A percentile compares a stretch with the other conserved stretches of the same genome.
These are phyloP conservation scores for Numida meleagris DNA, from an alignment of 2,113 vertebrate genomes.

Conservation along the genomic window DNA sequence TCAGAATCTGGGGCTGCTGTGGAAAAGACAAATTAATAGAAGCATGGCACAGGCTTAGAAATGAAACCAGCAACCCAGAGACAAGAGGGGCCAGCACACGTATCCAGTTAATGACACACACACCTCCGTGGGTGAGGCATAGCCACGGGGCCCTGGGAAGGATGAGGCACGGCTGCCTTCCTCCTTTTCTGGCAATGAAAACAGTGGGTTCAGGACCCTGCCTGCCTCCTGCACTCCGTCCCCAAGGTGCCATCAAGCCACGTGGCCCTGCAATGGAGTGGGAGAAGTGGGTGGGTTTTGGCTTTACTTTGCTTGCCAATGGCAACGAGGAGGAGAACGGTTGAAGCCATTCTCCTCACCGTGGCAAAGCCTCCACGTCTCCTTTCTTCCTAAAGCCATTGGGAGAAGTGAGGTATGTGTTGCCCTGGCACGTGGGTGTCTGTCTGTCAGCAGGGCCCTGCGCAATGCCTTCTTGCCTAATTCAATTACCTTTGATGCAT, in stretches of 20 bases:
- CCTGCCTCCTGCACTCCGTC: not conserved
- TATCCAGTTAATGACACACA: not conserved
- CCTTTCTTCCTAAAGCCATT: not conserved
- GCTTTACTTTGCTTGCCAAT: rapidly evolving
- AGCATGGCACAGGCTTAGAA: not conserved
- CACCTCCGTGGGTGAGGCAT: not conserved
- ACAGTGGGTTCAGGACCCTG: rapidly evolving
- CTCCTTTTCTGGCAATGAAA: not conserved
- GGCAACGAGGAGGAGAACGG: rapidly evolving
- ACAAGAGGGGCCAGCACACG: not conserved
- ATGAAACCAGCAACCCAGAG: not conserved
- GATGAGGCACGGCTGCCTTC: conserved; percentile 11
- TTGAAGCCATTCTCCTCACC: not conserved
- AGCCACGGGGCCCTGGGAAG: not conserved
- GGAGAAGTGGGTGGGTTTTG: rapidly evolving
- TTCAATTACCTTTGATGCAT: not conserved
- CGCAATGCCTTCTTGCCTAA: not conserved
- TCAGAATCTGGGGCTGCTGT: not conserved
- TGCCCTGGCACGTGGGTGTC: conserved; percentile 20
- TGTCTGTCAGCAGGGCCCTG: not conserved
- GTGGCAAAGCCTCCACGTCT: rapidly evolving
- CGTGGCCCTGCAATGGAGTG: rapidly evolving
- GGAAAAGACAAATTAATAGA: not conserved
- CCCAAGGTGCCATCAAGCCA: not conserved
- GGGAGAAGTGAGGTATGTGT: not conserved